Conservation (phyloP, 2,888 invertebrate species). For the Drosophila buzzatii region DNA sequence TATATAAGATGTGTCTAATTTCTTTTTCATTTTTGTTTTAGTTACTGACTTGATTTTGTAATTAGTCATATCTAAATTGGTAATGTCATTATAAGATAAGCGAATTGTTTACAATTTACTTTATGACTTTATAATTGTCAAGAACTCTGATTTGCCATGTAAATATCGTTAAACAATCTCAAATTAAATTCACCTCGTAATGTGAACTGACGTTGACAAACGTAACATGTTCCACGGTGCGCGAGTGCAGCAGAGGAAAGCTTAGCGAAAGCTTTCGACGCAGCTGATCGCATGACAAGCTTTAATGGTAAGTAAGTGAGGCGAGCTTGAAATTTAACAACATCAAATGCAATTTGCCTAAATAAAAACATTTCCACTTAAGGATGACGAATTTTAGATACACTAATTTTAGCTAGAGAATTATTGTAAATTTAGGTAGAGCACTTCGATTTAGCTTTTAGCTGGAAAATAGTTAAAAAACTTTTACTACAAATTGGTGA, state of each 20-base stretch:
- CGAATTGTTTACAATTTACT: background rate
- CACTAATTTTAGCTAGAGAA: background rate
- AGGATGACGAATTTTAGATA: background rate
- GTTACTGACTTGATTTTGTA: slow-evolving; percentile 8
- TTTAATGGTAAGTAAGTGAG: slow-evolving; percentile 28
- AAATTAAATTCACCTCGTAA: slow-evolving; percentile 5
- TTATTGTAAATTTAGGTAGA: background rate
- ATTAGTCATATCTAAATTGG: slow-evolving; percentile 11
- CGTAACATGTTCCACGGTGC: slow-evolving; percentile 35
- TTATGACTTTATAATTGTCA: slow-evolving; percentile 8
- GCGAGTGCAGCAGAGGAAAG: slow-evolving; percentile 31
- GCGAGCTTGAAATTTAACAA: slow-evolving; percentile 29
- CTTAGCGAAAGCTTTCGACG: slow-evolving; percentile 36
- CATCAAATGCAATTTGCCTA: slow-evolving; percentile 3
- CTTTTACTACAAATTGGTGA: background rate
- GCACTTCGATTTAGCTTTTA: no score
- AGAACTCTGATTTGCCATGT: slow-evolving; percentile 6
- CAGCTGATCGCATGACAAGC: slow-evolving; percentile 49
- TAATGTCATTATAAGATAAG: slow-evolving; percentile 22
- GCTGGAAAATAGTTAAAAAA: background rate
- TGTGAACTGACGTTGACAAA: slow-evolving; percentile 6
- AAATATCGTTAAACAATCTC: slow-evolving; percentile 17
- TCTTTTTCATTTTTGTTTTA: slow-evolving; percentile 19
- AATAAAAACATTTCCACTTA: background rate
- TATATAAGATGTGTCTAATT: background rate